Percentiles rank a stretch among this genome's conserved stretches.
Evolutionary conservation across 1,140 invertebrate species (phyloP).

Genomic region (Brachionus koreanus): DNA sequence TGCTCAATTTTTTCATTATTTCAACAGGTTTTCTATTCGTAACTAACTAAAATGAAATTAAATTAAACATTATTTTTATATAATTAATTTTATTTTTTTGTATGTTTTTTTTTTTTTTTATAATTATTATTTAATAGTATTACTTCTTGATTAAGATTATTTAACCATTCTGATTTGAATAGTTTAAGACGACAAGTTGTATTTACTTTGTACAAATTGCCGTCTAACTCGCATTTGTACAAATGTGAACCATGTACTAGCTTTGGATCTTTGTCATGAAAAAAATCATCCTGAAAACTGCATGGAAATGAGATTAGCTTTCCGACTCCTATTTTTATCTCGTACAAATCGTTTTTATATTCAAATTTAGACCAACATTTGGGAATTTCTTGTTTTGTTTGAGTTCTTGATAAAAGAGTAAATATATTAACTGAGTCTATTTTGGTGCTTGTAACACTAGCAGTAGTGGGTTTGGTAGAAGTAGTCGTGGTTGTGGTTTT

Average conservation of each 20-base stretch:
- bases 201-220: slow-evolving; percentile 1
- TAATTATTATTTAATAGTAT: no score
- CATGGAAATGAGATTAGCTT: neutral
- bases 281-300: slow-evolving; percentile 4
- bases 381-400: neutral
- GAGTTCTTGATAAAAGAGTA: neutral
- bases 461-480: neutral
- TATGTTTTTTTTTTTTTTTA: no score
- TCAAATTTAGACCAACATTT: slow-evolving; percentile 1
- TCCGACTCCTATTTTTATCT: neutral
- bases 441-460: neutral
- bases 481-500: neutral
- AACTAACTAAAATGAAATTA: neutral
- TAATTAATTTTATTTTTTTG: no score
- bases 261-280: neutral
- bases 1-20: neutral
- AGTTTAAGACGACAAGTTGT: neutral
- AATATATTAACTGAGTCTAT: neutral
- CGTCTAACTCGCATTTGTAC: slow-evolving; percentile 24
- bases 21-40: neutral
- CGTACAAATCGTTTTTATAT: neutral
- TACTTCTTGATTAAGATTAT: slow-evolving; percentile 16
- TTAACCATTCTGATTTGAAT: neutral
- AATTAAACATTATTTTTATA: neutral
- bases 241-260: neutral